Percentiles rank a stretch among this genome's conserved stretches.
Conservation (phyloP, 2,113 vertebrate genomes). For the Podarcis cretensis region DNA sequence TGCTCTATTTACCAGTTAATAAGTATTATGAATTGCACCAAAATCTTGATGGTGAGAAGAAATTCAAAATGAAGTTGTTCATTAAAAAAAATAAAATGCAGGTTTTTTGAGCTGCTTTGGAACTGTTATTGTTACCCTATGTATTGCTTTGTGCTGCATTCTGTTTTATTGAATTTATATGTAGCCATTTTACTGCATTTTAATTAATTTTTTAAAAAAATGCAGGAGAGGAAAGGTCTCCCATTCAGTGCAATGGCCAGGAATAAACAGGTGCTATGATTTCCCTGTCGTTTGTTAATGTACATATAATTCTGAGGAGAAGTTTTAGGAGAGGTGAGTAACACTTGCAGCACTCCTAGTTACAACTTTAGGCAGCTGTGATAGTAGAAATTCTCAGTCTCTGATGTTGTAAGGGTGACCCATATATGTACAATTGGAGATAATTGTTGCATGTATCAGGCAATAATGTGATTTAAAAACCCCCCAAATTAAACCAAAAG, state of each 20-base stretch:
- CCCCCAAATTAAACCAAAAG: neutral
- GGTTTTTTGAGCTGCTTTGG: too few species aligned
- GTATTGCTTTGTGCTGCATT: too few species aligned
- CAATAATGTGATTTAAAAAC: neutral
- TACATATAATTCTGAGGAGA: neutral
- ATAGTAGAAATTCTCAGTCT: neutral
- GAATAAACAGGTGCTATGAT: neutral
- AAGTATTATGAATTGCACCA: constrained; percentile 3
- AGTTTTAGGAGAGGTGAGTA: neutral
- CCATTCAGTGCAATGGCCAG: neutral
- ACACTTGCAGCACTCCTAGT: neutral
- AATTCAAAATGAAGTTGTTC: neutral
- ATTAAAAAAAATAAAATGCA: too few species aligned
- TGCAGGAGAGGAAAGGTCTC: neutral
- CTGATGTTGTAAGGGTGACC: neutral
- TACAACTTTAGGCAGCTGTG: neutral
- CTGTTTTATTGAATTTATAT: too few species aligned
- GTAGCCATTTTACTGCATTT: too few species aligned
- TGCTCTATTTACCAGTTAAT: constrained; percentile 36
- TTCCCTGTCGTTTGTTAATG: neutral
- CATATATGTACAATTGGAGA: neutral
- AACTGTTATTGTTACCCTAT: too few species aligned
- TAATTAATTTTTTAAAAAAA: neutral
- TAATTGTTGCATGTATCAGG: neutral
- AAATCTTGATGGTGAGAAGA: constrained; percentile 3